Evolutionary conservation across 2,888 invertebrate species (phyloP).

Genomic region (Sarcophaga carnaria): DNA sequence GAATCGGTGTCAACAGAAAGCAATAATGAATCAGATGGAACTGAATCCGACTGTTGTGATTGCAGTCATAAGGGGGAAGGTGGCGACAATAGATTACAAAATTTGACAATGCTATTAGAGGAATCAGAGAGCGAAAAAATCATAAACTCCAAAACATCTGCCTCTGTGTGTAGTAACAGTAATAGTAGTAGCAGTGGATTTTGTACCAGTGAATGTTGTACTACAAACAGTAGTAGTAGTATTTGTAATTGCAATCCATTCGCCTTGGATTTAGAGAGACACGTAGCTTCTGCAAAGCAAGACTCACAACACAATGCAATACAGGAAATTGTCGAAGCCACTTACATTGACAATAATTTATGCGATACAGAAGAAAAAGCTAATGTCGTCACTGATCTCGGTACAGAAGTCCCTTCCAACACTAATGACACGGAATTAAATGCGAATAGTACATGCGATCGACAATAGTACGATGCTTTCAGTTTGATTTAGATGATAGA

Average conservation of each 20-base stretch:
- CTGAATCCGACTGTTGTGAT: conserved; percentile 48
- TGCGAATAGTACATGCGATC: conserved; percentile 25
- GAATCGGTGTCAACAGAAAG: not conserved
- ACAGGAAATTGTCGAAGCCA: conserved; percentile 45
- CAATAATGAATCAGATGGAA: conserved; percentile 34
- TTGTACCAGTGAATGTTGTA: conserved; percentile 70
- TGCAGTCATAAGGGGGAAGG: conserved; percentile 17
- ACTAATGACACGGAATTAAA: not conserved
- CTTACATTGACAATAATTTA: conserved; percentile 8
- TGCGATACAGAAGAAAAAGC: too few species aligned
- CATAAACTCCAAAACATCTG: conserved; percentile 21
- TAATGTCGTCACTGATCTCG: not conserved
- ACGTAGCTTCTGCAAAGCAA: conserved; percentile 22
- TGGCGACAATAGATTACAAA: not conserved
- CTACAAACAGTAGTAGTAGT: conserved; percentile 71
- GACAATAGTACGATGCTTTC: conserved; percentile 41
- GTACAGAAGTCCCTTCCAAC: conserved; percentile 30
- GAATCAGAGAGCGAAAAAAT: conserved; percentile 35
- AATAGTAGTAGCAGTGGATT: conserved; percentile 69
- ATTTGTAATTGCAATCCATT: conserved; percentile 70
- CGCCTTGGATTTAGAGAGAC: conserved; percentile 56
- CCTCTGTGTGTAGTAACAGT: conserved; percentile 69
- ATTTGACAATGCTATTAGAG: conserved; percentile 5
- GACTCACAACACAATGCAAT: conserved; percentile 29
- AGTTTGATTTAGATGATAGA: conserved; percentile 29